Base-by-base conservation (phyloP, 2,797 vertebrate species). In the Semotilus atromaculatus region DNA sequence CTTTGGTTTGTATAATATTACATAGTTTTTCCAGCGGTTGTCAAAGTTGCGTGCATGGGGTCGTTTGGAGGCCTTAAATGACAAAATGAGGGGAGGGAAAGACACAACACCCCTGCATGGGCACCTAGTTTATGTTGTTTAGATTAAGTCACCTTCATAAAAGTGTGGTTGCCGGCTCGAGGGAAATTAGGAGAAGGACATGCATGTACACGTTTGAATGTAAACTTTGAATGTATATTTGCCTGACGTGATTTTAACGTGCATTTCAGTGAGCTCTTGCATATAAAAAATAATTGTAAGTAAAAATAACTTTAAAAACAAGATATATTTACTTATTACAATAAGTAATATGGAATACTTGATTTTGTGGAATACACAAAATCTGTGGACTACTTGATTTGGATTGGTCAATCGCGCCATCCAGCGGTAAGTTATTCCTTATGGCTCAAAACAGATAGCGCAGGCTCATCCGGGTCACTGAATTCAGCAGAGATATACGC, bases 1-100 rank as follows among this genome's bases (percentile, higher is more conserved):
- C 53, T 86, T 78, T 79, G 40, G 64, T 78, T 83, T 21, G 48
- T 66, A 34, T 82, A 72, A 84, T 87, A 70, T 88, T 77, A 72
- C 40, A 21, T n/a, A 2, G 55, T 78, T 85, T 81, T 45, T 81
- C 75, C n/a, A 7, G 29, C 45, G 34, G 51, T 43, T 74, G 66
- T 81, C 67, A 71, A 34, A 85, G 76, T 45, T 60, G 70, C 26
- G 19, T 36, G 38, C 18, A 76, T n/a, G n/a, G 23, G 21, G 55
- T 78, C 38, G 31, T 72, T 83, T 31, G 23, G 62, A 67, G 7
- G 58, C 43, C 66, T 85, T 85, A 73, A 89, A 73, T 77, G 67
- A 53, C 71, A 78, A 73, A 66, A 60, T 51, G 79, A 78, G 45
- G 31, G 38, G 26, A 79, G 64, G 74, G 7, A 67, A 62, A 62